phyloP scores from a whole-genome alignment of 2,797 vertebrate species.

The Chanos chanos region DNA sequence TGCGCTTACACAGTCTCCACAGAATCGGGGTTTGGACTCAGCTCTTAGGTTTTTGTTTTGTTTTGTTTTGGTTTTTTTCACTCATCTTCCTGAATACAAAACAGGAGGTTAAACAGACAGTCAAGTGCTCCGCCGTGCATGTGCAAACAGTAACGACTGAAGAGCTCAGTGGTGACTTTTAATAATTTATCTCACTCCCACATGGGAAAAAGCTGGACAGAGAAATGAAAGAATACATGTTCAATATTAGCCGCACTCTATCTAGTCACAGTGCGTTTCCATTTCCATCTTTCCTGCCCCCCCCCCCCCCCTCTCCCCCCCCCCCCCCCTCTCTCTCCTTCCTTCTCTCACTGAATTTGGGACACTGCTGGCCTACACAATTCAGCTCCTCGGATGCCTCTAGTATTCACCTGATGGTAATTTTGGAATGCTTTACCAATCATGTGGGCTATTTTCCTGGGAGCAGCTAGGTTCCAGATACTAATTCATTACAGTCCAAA shows the following conservation, averaged over 20 bases:
- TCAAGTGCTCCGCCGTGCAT: no score
- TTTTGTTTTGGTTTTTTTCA: no score
- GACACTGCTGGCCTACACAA: no score
- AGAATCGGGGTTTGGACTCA: no score
- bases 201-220: constrained; percentile 25
- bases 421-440: no score
- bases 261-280: neutral
- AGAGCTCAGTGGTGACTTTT: neutral
- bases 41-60: no score
- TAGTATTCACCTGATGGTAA: no score
- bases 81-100: no score
- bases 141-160: no score
- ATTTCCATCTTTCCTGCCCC: neutral
- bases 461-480: neutral
- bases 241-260: neutral
- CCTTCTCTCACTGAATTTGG: constrained; percentile 5
- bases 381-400: no score
- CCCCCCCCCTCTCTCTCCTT: neutral
- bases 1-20: no score
- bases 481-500: neutral
- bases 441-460: neutral
- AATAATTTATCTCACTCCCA: neutral
- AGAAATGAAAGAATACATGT: neutral
- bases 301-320: neutral
- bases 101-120: no score